These are phyloP conservation scores for Trissonchulus sp. DNA, from an alignment of 2,888 invertebrate species.

Conservation along the genomic window DNA sequence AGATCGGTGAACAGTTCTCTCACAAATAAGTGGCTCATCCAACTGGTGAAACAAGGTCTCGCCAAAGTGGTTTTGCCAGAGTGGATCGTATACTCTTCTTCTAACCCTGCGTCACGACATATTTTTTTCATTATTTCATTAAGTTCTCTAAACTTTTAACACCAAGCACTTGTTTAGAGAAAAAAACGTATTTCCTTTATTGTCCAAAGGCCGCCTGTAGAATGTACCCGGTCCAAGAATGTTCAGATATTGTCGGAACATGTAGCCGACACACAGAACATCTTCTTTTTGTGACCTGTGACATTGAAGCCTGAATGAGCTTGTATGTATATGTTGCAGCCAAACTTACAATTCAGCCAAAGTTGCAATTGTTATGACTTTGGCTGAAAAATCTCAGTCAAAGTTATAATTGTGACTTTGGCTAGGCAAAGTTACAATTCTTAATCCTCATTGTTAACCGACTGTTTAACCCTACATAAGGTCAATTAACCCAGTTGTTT, in stretches of 20 bases:
- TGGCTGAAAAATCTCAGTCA: too few relatives aligned
- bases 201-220: not conserved
- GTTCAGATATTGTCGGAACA: not conserved
- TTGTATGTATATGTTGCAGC: too few relatives aligned
- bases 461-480: too few relatives aligned
- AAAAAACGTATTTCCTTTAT: not conserved
- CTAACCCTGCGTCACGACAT: not conserved
- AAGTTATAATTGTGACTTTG: too few relatives aligned
- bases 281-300: not conserved
- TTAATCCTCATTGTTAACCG: too few relatives aligned
- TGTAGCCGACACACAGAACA: not conserved
- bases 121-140: constrained; percentile 12
- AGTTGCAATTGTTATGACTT: too few relatives aligned
- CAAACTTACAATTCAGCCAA: too few relatives aligned
- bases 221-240: not conserved
- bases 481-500: too few relatives aligned
- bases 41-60: not conserved
- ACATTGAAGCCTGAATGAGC: too few relatives aligned
- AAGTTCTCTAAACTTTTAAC: not conserved
- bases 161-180: too few relatives aligned
- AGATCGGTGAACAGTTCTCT: not conserved
- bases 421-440: too few relatives aligned
- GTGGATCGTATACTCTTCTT: not conserved
- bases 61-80: constrained; percentile 17
- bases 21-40: constrained; percentile 8